Evolutionary conservation across 2,888 invertebrate species (phyloP), one percentile per base, ranked within the genome.

Genomic region (Agelastica alni): DNA sequence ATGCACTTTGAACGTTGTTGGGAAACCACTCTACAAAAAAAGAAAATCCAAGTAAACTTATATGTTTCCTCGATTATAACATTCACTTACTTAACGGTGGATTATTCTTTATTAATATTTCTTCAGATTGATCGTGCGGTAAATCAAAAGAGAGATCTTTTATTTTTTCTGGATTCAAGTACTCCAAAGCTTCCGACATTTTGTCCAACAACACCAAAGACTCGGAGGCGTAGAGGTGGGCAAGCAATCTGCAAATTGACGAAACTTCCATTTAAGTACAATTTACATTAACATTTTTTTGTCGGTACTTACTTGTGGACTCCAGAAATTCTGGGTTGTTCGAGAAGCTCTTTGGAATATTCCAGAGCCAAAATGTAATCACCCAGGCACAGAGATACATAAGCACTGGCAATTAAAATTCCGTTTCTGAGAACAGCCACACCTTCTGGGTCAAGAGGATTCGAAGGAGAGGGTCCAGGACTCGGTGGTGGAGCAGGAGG

Each of bases 181-280:
- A 88, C 52, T 89, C 86, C 7, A 93, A 82, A 1, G 95, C 95
- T 75, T 95, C 93, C 1, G 85, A 79, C 61, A 93, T 85, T 76
- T 86, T 85, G 71, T 95, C 91, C 71, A 92, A 78, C 66, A 89
- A 84, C 46, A 95, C 86, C 7, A 93, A 79, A 17, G 93, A 89
- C 78, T 96, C 95, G 0, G 93, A 93, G 44, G 91, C 88, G 75
- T 96, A 96, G 66, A 96, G 83, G 75, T 93, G 91, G 0, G 88
- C 94, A 67, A 96, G 80, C 64, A 92, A 83, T 74, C 89, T 89
- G 61, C 13, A n/a, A n/a, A n/a, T n/a, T n/a, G n/a, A n/a, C n/a
- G n/a, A n/a, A n/a, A n/a, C n/a, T n/a, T n/a, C n/a, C n/a, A n/a
- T n/a, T n/a, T n/a, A n/a, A n/a, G n/a, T n/a, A n/a, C 17, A 37